Evolutionary conservation across 2,113 vertebrate species (phyloP).

Genomic region (Podarcis cretensis): DNA sequence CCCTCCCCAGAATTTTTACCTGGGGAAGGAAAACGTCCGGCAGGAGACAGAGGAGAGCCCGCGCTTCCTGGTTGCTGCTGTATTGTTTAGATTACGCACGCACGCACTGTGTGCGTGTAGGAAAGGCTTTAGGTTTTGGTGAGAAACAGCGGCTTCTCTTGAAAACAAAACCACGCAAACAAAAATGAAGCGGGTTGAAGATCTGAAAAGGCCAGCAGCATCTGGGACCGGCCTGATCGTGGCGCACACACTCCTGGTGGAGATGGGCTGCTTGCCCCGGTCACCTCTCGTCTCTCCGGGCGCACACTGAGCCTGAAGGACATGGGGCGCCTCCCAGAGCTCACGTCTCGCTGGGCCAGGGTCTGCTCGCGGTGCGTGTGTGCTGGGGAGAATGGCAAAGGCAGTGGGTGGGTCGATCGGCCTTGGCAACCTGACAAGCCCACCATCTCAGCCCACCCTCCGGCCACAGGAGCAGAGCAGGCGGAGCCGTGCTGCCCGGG

Average conservation of each 20-base stretch:
- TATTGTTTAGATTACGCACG: not conserved
- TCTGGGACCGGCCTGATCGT: not conserved
- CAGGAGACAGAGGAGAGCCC: not conserved
- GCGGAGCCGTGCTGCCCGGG: not conserved
- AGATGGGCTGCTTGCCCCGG: not conserved
- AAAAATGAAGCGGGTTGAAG: not conserved
- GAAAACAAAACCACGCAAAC: not conserved
- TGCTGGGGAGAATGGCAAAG: too few species aligned
- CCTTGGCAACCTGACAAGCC: not conserved
- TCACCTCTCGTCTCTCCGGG: conserved; percentile 1
- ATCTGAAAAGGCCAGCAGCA: not conserved
- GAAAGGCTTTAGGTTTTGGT: not conserved
- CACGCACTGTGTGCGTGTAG: too few species aligned
- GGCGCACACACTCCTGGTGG: not conserved
- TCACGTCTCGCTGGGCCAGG: not conserved
- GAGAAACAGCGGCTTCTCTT: not conserved
- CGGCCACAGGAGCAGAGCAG: not conserved
- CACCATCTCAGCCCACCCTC: not conserved
- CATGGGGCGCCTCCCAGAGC: not conserved
- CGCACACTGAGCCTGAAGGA: not conserved
- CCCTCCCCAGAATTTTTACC: conserved; percentile 5
- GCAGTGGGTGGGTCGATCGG: not conserved
- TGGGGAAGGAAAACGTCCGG: not conserved
- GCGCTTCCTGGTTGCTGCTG: not conserved
- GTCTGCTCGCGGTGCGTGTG: not conserved